Conservation (phyloP, 2,113 vertebrate genomes). For the Atlantisia rogersi region DNA sequence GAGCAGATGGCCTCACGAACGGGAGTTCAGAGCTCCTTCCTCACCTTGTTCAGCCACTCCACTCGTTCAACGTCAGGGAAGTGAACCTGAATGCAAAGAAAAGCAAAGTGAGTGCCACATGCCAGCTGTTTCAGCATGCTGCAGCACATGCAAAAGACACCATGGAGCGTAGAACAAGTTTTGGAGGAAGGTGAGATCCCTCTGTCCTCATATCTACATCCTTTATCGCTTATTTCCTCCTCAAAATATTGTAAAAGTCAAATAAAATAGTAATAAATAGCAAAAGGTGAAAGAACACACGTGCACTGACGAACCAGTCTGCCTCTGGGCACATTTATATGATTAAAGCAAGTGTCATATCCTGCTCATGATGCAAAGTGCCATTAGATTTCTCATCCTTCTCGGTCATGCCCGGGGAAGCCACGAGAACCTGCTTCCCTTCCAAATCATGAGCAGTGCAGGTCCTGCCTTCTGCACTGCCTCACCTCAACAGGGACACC, state of each 20-base stretch:
- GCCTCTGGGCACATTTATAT: not conserved
- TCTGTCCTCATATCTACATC: not conserved
- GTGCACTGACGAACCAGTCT: not conserved
- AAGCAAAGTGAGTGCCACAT: not conserved
- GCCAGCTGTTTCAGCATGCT: not conserved
- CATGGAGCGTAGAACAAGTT: not conserved
- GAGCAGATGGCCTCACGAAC: conserved; percentile 69
- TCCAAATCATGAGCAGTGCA: not conserved
- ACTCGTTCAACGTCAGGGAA: conserved; percentile 92
- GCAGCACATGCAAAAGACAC: not conserved
- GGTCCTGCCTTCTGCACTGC: not conserved
- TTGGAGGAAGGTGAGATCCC: not conserved
- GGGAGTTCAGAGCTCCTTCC: not conserved
- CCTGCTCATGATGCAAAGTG: not conserved
- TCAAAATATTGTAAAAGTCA: not conserved
- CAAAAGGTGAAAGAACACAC: not conserved
- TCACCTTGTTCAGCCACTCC: conserved; percentile 97
- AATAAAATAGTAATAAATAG: not conserved
- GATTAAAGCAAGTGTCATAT: conserved; percentile 44
- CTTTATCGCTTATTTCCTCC: not conserved
- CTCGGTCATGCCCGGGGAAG: not conserved
- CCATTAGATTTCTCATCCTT: conserved; percentile 17
- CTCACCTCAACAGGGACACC: not conserved
- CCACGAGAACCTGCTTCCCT: not conserved
- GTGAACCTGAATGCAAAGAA: conserved; percentile 80